Percentiles rank a stretch among this genome's conserved stretches.
phyloP scores from a whole-genome alignment of 2,888 invertebrate genomes.

The Sinohyriopsis cumingii region DNA sequence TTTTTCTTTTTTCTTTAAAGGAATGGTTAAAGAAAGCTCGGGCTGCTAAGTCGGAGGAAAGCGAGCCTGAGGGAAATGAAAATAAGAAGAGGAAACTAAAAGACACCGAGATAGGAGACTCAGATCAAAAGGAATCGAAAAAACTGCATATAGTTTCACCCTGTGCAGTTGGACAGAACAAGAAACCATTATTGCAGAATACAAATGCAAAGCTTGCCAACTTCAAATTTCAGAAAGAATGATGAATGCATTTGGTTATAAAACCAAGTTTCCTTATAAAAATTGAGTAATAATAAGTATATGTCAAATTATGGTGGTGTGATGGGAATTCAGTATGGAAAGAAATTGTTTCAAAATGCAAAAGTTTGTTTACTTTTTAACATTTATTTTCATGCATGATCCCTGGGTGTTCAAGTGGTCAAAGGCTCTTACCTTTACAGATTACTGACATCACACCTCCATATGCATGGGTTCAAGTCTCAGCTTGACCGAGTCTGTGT shows the following conservation, averaged over 20 bases:
- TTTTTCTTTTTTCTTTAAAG: slow-evolving; percentile 27
- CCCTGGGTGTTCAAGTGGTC: too few relatives aligned
- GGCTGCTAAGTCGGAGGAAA: slow-evolving; percentile 24
- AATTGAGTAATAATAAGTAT: too few relatives aligned
- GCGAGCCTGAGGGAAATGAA: slow-evolving; percentile 26
- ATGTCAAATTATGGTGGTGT: too few relatives aligned
- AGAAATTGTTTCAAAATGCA: too few relatives aligned
- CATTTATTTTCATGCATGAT: too few relatives aligned
- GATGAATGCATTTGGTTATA: not conserved
- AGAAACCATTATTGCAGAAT: slow-evolving; percentile 44
- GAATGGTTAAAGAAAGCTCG: slow-evolving; percentile 56
- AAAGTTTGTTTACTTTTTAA: too few relatives aligned
- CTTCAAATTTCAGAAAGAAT: slow-evolving; percentile 53
- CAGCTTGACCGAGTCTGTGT: too few relatives aligned
- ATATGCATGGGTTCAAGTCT: too few relatives aligned
- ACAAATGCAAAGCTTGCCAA: slow-evolving; percentile 57
- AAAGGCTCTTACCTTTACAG: too few relatives aligned
- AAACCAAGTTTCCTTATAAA: too few relatives aligned
- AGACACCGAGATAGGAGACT: slow-evolving; percentile 16
- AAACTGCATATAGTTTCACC: slow-evolving; percentile 24
- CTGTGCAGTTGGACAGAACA: slow-evolving; percentile 5
- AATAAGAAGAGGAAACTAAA: slow-evolving; percentile 46
- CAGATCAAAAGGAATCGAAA: slow-evolving; percentile 24
- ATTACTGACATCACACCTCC: too few relatives aligned
- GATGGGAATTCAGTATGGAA: too few relatives aligned